A percentile compares a stretch with the other conserved stretches of the same genome.
phyloP scores from a whole-genome alignment of 2,113 vertebrate genomes.

The Odocoileus virginianus region DNA sequence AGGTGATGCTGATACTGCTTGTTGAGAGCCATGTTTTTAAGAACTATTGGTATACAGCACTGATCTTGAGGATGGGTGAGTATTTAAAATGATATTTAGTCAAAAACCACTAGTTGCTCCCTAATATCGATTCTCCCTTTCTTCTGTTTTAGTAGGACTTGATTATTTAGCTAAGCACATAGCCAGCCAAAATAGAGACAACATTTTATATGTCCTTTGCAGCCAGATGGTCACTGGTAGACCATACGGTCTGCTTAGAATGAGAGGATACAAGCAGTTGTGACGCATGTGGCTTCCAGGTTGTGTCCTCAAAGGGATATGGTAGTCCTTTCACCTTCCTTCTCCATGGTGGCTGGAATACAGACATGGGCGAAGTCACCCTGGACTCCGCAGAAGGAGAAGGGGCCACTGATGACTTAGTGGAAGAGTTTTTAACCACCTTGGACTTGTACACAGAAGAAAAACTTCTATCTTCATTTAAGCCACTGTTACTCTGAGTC shows the following conservation, averaged over 20 bases:
- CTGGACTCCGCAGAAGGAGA: background rate
- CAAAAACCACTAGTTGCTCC: background rate
- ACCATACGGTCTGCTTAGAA: background rate
- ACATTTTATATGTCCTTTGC: background rate
- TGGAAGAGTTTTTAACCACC: background rate
- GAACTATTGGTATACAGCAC: background rate
- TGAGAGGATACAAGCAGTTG: background rate
- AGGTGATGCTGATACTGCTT: background rate
- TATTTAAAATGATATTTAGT: background rate
- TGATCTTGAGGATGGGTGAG: background rate
- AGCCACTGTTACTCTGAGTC: background rate
- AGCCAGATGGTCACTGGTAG: background rate
- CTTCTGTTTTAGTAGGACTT: background rate
- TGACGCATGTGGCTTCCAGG: background rate
- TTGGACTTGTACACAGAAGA: background rate
- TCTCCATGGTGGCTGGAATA: background rate
- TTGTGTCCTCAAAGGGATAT: background rate
- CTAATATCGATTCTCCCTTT: background rate
- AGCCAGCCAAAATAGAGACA: background rate
- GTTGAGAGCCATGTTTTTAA: background rate
- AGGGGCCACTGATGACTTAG: background rate
- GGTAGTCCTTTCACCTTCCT: background rate
- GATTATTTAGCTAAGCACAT: background rate
- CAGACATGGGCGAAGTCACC: background rate
- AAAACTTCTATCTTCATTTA: background rate